Evolutionary conservation across 2,888 invertebrate species (phyloP).

Genomic region (Hymenopus coronatus): DNA sequence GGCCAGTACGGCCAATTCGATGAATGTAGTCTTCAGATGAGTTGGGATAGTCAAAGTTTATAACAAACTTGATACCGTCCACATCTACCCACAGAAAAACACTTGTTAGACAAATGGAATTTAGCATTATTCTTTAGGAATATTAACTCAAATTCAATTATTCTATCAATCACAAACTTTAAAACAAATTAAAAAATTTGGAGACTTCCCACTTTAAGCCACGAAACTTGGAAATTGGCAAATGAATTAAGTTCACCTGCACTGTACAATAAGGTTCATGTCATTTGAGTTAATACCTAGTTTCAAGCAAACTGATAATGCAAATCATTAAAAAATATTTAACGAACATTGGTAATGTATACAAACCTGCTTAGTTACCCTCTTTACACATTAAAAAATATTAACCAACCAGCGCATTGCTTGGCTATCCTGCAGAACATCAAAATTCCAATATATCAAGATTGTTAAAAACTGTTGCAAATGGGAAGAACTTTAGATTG

Average conservation of each 20-base stretch:
- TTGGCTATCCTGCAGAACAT: neutral
- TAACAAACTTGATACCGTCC: conserved; percentile 93
- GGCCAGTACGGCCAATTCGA: conserved; percentile 90
- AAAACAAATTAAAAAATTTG: too few species aligned
- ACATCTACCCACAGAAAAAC: conserved; percentile 51
- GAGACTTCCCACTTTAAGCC: too few species aligned
- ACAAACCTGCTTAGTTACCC: neutral
- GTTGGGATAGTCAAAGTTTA: conserved; percentile 95
- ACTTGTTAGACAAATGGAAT: neutral
- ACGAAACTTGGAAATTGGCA: too few species aligned
- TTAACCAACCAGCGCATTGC: neutral
- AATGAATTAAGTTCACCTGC: too few species aligned
- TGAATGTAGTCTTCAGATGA: conserved; percentile 95
- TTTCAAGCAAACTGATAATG: too few species aligned
- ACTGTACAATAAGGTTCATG: too few species aligned
- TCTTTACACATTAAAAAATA: neutral
- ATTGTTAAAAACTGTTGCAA: too few species aligned
- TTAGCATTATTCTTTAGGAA: neutral
- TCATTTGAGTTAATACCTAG: too few species aligned
- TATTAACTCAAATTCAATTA: neutral
- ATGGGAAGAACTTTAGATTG: too few species aligned
- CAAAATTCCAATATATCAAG: neutral
- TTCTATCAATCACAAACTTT: too few species aligned
- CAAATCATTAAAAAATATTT: neutral
- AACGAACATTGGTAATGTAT: neutral